Percentiles rank a stretch among this genome's conserved stretches.
Conservation (phyloP, 2,113 vertebrate species). For the Pampusana beccarii region DNA sequence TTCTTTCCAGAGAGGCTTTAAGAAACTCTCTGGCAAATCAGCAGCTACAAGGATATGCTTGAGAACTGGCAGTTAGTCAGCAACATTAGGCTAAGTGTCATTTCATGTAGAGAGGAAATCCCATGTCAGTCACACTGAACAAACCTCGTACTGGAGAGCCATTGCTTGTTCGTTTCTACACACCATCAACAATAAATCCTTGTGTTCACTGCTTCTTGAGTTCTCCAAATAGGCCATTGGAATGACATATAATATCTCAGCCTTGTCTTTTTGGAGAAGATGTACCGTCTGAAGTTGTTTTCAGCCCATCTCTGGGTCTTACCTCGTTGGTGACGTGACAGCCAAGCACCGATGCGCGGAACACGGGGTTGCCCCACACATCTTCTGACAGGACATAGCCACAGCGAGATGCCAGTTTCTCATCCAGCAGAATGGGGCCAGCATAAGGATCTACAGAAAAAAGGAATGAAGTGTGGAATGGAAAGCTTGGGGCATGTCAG, state of each 20-base stretch:
- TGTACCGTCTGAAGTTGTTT: neutral
- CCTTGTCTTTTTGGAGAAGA: neutral
- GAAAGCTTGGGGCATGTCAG: neutral
- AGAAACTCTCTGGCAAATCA: conserved; percentile 63
- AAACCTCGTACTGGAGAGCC: neutral
- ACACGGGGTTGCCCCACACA: conserved; percentile 24
- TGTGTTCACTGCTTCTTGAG: neutral
- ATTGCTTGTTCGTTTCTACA: neutral
- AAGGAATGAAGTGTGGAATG: neutral
- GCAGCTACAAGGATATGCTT: conserved; percentile 45
- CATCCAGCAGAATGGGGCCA: neutral
- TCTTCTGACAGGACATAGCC: conserved; percentile 35
- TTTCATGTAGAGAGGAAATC: conserved; percentile 63
- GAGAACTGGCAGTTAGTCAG: conserved; percentile 59
- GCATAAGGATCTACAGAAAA: neutral
- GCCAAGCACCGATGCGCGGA: neutral
- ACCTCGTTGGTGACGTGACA: conserved; percentile 39
- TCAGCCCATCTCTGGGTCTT: neutral
- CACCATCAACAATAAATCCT: neutral
- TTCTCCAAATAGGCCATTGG: neutral
- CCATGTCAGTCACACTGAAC: conserved; percentile 44
- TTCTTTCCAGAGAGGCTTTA: conserved; percentile 68
- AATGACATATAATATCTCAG: neutral
- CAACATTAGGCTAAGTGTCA: conserved; percentile 47
- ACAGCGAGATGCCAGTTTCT: conserved; percentile 42